Base-by-base conservation (phyloP, 2,797 vertebrate genomes). In the Halcyon badia region DNA sequence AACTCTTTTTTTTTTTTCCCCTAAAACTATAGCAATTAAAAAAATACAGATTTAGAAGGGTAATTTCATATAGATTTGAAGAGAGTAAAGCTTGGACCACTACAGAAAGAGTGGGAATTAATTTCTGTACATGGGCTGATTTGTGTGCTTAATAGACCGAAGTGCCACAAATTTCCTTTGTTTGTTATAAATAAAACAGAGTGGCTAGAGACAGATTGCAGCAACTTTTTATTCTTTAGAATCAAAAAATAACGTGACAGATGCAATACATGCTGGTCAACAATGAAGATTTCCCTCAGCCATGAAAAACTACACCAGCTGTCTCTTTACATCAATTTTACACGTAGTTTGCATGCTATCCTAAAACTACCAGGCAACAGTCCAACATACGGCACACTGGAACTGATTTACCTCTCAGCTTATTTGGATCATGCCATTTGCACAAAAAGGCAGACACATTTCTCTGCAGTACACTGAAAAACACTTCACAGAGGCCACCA, bases 251-350 rank as follows among this genome's bases (percentile, higher is more conserved):
- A 80, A 85, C 44, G 51, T n/a, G 75, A 95, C 77, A 93, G 83
- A 84, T 76, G 73, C 22, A 73, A 46, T 41, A 52, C 30, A 58
- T 19, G 6, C 58, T 83, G 78, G 66, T 91, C 48, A 91, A 84
- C 62, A 92, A 89, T 9, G 28, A 84, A 75, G 82, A 84, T 83
- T 95, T 89, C 48, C 66, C 49, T 87, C 80, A 94, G 70, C 54
- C 68, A 42, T 9, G 20, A 70, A 79, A 90, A 95, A 52, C 31
- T 77, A 41, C 64, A 91, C 57, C 84, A 92, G 78, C 81, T 95
- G 75, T 87, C 86, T 75, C 71, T 70, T 33, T 60, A 73, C 61
- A 89, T 51, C 56, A 68, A 18, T 92, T 95, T 89, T 83, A 66
- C 64, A 68, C 0, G 0, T 25, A 70, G 68, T 48, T 60, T 85